Conservation (phyloP, 2,113 vertebrate species). For the Tragelaphus scriptus region DNA sequence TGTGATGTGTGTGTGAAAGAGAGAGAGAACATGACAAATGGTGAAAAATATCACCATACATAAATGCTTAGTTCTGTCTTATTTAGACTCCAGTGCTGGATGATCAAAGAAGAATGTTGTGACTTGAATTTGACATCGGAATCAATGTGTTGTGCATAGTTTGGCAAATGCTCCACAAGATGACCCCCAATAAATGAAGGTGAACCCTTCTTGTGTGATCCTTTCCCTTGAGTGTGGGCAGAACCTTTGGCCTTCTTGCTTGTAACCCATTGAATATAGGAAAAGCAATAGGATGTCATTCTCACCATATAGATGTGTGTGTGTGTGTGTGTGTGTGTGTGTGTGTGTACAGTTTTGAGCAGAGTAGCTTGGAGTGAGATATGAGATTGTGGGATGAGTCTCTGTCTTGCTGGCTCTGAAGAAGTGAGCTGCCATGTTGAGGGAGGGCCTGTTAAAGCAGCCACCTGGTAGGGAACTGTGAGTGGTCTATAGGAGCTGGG, state of each 20-base stretch:
- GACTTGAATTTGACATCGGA: background rate
- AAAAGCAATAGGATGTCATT: background rate
- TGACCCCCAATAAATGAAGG: background rate
- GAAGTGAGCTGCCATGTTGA: background rate
- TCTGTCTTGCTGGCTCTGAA: background rate
- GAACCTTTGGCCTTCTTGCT: background rate
- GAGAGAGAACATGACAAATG: background rate
- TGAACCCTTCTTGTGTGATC: background rate
- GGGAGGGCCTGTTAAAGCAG: background rate
- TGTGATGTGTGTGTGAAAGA: background rate
- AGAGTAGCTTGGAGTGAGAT: background rate
- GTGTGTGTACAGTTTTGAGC: background rate
- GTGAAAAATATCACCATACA: background rate
- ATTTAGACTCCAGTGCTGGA: background rate
- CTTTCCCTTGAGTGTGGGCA: background rate
- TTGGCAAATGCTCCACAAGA: background rate
- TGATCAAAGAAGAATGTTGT: background rate
- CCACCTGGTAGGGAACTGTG: background rate
- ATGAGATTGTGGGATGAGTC: background rate
- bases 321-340: background rate
- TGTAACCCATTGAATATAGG: background rate
- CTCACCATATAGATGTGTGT: background rate
- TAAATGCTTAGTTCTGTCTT: background rate
- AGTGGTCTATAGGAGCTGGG: too few relatives aligned
- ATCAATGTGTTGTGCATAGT: background rate